A percentile compares a stretch with the other conserved stretches of the same genome.
Conservation (phyloP, 2,888 invertebrate genomes). For the Operophtera brumata region DNA sequence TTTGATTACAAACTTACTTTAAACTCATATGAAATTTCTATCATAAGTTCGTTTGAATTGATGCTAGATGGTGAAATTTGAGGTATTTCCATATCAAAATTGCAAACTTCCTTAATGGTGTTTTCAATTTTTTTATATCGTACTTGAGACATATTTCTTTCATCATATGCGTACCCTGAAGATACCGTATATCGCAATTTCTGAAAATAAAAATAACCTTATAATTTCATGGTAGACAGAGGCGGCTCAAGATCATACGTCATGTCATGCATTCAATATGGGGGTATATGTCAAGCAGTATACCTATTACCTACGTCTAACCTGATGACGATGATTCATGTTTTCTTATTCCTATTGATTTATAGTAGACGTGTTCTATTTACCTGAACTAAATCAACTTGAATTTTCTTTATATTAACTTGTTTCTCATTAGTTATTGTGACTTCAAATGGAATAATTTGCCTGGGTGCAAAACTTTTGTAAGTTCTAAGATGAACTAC, state of each 20-base stretch:
- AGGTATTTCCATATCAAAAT: constrained; percentile 61
- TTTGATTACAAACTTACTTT: constrained; percentile 46
- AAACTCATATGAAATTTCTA: constrained; percentile 60
- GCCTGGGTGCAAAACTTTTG: constrained; percentile 56
- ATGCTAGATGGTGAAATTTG: constrained; percentile 58
- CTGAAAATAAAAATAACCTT: constrained; percentile 43
- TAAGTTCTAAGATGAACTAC: constrained; percentile 56
- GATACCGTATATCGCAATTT: constrained; percentile 56
- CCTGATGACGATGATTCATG: no score
- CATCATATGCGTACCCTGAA: constrained; percentile 57
- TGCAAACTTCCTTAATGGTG: constrained; percentile 47
- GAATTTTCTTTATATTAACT: constrained; percentile 55
- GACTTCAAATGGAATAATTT: constrained; percentile 57
- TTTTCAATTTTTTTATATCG: constrained; percentile 47
- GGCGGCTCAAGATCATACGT: not conserved
- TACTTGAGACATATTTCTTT: constrained; percentile 51
- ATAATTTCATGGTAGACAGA: not conserved
- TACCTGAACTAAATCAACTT: constrained; percentile 58
- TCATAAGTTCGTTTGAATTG: constrained; percentile 51
- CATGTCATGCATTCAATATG: no score
- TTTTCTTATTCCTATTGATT: no score
- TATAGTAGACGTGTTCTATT: constrained; percentile 13
- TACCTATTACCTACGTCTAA: no score
- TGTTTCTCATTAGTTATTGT: constrained; percentile 57
- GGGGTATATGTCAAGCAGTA: no score